Base-by-base conservation (phyloP, 2,113 vertebrate species). In the Sakesphorus luctuosus region DNA sequence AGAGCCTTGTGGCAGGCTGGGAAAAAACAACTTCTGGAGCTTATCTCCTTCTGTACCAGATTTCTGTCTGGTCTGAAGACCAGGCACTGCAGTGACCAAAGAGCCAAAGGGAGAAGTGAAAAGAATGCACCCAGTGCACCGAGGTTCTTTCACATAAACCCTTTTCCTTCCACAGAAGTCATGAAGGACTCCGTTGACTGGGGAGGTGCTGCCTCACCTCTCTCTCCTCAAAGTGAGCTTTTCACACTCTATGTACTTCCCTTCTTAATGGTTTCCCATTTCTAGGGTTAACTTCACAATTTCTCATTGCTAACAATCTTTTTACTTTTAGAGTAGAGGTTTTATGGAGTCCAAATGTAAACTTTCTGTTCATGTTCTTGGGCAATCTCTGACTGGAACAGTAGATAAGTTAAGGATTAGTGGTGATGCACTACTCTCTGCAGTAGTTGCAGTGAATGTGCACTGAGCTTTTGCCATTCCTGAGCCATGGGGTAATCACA, bases 21-120 rank as follows among this genome's bases (percentile, higher is more conserved):
- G 58, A 10, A 63, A 85, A 94, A 95, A 50, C 87, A 89, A 35
- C 84, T 90, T 94, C 91, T 93, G 87, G 71, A 89, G 44, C 6
- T 87, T 71, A 21, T 40, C 71, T 82, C 24, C 74, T 93, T 47
- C 3, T 2, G 40, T 47, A 73, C 23, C 49, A 40, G 49, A 25
- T 87, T 92, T 53, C 66, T 75, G 2, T 61, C 49, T 78, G 58
- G 52, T 84, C 58, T 85, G 46, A 85, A 79, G 58, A 84, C 29
- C 18, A 44, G 65, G 25, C 18, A 26, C 25, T 61, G 24, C 35
- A 46, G 35, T 87, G 84, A 73, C 77, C 62, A 24, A 65, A 74
- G 55, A 65, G 24, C 9, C 1, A 0, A 36, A 66, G 62, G 19
- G 55, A 87, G 62, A 61, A 52, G 24, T 44, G 28, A 17, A 26